Evolutionary conservation across 2,888 invertebrate genomes (phyloP).

Genomic region (Drosophila anomalipes): DNA sequence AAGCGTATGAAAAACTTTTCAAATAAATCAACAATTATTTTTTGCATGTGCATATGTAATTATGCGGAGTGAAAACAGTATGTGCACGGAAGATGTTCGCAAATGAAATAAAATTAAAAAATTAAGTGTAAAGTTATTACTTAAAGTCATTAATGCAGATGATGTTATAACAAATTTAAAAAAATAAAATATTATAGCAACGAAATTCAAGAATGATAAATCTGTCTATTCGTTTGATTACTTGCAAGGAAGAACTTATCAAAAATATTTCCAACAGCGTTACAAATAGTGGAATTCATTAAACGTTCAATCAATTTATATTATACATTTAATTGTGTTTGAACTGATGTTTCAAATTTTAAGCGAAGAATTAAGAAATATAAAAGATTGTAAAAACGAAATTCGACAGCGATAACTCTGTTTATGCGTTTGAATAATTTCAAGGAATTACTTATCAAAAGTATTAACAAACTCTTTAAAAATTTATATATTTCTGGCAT

Average conservation of each 20-base stretch:
- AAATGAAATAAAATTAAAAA: slow-evolving; percentile 16
- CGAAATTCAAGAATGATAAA: neutral
- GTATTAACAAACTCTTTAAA: neutral
- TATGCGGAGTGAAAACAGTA: slow-evolving; percentile 23
- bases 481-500: neutral
- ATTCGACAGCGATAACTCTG: neutral
- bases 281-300: neutral
- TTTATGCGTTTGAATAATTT: neutral
- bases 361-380: too few relatives aligned
- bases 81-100: slow-evolving; percentile 16
- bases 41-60: slow-evolving; percentile 36
- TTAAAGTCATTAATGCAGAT: neutral
- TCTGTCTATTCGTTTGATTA: neutral
- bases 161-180: neutral
- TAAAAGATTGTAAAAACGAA: neutral
- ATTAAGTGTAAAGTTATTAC: neutral
- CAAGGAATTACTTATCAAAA: neutral
- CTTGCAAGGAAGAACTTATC: neutral
- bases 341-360: neutral
- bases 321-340: neutral
- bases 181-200: neutral
- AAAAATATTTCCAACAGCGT: neutral
- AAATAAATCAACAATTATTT: slow-evolving; percentile 56
- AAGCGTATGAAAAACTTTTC: slow-evolving; percentile 39
- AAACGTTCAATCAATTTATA: neutral